Evolutionary conservation across 2,888 invertebrate species (phyloP).

Genomic region (Miltochrista miniata): DNA sequence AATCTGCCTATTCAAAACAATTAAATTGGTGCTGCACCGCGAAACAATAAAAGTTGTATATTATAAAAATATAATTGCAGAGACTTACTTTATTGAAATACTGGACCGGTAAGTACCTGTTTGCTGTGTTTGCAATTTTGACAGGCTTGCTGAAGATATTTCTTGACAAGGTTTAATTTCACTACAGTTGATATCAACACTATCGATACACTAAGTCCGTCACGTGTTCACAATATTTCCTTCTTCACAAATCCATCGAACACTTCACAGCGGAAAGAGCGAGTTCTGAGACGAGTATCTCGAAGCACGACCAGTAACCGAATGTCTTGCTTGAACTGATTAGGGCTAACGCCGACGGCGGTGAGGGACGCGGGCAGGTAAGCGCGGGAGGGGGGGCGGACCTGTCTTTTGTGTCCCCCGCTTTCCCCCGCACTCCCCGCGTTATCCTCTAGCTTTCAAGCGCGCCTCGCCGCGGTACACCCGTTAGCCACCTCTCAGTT

Average conservation of each 20-base stretch:
- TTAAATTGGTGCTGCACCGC: conserved; percentile 8
- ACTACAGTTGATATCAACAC: conserved; percentile 31
- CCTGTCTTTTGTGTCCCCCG: conserved; percentile 81
- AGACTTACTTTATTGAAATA: conserved; percentile 78
- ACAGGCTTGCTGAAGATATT: conserved; percentile 61
- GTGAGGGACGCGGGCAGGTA: conserved; percentile 45
- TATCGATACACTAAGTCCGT: conserved; percentile 59
- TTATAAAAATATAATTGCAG: conserved; percentile 28
- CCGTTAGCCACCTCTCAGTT: conserved; percentile 68
- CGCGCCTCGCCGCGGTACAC: conserved; percentile 57
- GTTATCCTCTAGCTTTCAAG: conserved; percentile 41
- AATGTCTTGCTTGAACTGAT: conserved; percentile 61
- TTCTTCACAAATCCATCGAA: conserved; percentile 56
- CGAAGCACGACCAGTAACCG: conserved; percentile 73
- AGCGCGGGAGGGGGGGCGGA: conserved; percentile 78
- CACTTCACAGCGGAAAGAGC: conserved; percentile 42
- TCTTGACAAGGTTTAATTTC: conserved; percentile 49
- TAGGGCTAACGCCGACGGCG: neutral
- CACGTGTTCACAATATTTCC: conserved; percentile 55
- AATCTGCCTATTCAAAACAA: conserved; percentile 7
- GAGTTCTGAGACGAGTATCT: conserved; percentile 62
- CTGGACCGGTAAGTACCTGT: conserved; percentile 79
- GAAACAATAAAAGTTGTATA: conserved; percentile 9
- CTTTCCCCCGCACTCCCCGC: conserved; percentile 50
- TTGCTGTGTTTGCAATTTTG: conserved; percentile 77